Base-by-base conservation (phyloP, 2,888 invertebrate genomes). In the Sinopyrophorus schimmeli region DNA sequence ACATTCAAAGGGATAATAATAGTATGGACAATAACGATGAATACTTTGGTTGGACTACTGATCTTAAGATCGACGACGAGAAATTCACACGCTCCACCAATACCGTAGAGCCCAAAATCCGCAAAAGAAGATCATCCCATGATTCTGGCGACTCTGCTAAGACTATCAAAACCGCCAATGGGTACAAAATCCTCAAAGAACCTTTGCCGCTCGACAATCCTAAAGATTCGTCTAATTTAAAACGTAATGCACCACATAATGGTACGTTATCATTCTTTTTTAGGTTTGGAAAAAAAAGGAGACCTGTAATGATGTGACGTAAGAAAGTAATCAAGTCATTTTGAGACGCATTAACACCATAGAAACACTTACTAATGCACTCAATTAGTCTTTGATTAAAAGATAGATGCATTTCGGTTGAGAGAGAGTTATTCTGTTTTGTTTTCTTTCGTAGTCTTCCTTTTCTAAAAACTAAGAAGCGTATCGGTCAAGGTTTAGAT, bases 21-120 rank as follows among this genome's bases (percentile, higher is more conserved):
- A 65, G 57, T 46, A 70, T 68, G 68, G 69, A 71, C 47, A 63
- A 65, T 54, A 70, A 68, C 56, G 70, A 70, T 38, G 72, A 73
- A 48, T 71, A 72, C 59, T 74, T 74, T 55, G 65, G 64, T 55
- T 74, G 74, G 74, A 56, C 64, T 12, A 70, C 66, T 49, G 58
- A 67, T 18, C 57, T 72, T 27, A 73, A 73, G 59, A 67, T 72
- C 41, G 67, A 68, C 47, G 66, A 66, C 30, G 61, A 61, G 15
- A 55, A 59, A 54, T 59, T 40, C 52, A 32, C 26, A 7, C 39
- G 43, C 9, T 21, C 39, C 5, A 51, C 30, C 21, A 27, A 51
- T 20, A 43, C 37, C 32, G 54, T 43, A 23, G 60, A 58, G 6
- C 17, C 42, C 26, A 59, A 57, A 42, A 54, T 27, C n/a, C n/a